These are phyloP conservation scores for Heterotilapia buettikoferi DNA, from an alignment of 2,113 vertebrate species.

Conservation along the genomic window DNA sequence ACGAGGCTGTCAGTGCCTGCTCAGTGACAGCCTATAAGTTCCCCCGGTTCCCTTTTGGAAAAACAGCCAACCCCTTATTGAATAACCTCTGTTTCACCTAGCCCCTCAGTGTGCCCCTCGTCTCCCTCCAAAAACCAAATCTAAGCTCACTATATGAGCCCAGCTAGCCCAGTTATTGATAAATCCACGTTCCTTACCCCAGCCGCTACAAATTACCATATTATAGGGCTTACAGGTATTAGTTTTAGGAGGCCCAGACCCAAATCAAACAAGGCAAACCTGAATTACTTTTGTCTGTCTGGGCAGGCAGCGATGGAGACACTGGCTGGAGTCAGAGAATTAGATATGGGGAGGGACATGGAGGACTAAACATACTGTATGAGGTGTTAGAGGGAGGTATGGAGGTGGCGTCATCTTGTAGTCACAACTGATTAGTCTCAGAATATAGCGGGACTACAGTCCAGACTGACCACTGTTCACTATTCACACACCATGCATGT, in stretches of 20 bases:
- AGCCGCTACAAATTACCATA: constrained; percentile 72
- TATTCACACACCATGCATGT: not conserved
- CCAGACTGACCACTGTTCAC: not conserved
- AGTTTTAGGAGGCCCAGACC: constrained; percentile 58
- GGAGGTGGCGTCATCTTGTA: constrained; percentile 28
- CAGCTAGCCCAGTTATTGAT: constrained; percentile 54
- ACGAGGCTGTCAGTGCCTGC: constrained; percentile 69
- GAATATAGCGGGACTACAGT: not conserved
- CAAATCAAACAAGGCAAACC: constrained; percentile 45
- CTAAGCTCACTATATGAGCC: constrained; percentile 52
- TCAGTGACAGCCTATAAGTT: constrained; percentile 73
- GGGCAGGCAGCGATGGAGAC: constrained; percentile 37
- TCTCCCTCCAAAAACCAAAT: constrained; percentile 46
- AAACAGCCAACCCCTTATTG: constrained; percentile 66
- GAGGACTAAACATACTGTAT: not conserved
- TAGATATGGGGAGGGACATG: constrained; percentile 3
- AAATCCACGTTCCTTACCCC: constrained; percentile 55
- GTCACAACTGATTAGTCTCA: constrained; percentile 46
- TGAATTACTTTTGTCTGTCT: constrained; percentile 52
- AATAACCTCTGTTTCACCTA: constrained; percentile 64
- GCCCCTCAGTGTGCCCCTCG: constrained; percentile 36
- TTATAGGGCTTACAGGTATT: constrained; percentile 73
- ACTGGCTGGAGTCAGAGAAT: constrained; percentile 26
- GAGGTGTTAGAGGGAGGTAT: not conserved
- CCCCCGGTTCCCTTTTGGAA: constrained; percentile 61